These are phyloP conservation scores for Actenoides lindsayi DNA, from an alignment of 2,113 vertebrate species.

Conservation along the genomic window DNA sequence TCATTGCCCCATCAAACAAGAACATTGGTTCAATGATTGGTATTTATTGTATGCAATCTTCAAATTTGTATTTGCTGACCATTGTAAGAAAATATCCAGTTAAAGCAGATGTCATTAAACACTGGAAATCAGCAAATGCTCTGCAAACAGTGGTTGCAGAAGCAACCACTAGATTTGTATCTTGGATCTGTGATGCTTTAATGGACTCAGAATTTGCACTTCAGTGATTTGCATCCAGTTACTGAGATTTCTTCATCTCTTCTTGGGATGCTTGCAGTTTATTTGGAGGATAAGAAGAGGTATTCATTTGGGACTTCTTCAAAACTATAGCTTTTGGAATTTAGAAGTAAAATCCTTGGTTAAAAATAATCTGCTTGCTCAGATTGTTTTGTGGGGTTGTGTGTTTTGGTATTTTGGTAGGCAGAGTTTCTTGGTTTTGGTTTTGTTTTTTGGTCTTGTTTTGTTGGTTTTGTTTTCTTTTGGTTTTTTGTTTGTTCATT, in stretches of 20 bases:
- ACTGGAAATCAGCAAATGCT: neutral
- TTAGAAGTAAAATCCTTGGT: neutral
- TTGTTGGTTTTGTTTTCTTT: neutral
- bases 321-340: neutral
- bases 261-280: neutral
- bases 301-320: neutral
- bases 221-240: neutral
- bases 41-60: neutral
- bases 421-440: neutral
- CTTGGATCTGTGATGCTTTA: neutral
- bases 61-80: neutral
- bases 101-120: neutral
- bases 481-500: neutral
- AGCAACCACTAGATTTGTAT: neutral
- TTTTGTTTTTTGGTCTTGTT: neutral
- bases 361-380: neutral
- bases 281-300: neutral
- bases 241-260: neutral
- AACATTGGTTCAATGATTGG: neutral
- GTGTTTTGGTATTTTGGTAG: fast-evolving
- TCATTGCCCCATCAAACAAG: neutral
- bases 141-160: neutral
- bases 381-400: neutral
- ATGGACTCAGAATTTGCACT: neutral
- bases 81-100: neutral